Conservation (phyloP, 2,113 vertebrate species). For the Prietella phreatophila region DNA sequence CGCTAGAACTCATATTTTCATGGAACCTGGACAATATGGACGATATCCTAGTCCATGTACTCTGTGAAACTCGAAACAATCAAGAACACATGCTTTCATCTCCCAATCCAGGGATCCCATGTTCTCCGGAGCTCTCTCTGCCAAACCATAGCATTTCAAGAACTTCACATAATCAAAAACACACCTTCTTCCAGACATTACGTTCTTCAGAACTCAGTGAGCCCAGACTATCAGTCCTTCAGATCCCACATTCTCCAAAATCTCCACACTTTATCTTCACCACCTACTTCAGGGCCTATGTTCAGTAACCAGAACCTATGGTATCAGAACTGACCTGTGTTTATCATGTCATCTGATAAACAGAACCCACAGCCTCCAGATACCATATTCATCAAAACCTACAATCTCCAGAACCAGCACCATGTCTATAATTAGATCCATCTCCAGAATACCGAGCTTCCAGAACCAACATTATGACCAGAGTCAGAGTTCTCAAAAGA, state of each 20-base stretch:
- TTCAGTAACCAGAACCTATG: not conserved
- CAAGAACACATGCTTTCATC: not conserved
- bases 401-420: not conserved
- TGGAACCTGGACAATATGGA: not conserved
- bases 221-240: not conserved
- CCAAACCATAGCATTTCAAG: not conserved
- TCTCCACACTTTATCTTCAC: not conserved
- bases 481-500: not conserved
- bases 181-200: constrained; percentile 1
- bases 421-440: not conserved
- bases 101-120: not conserved
- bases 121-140: constrained; percentile 1
- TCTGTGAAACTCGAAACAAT: not conserved
- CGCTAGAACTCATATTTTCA: not conserved
- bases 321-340: not conserved
- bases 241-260: not conserved
- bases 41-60: not conserved
- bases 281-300: not conserved
- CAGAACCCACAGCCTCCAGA: not conserved
- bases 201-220: not conserved
- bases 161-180: not conserved
- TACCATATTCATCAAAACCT: not conserved
- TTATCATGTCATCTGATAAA: not conserved
- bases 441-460: not conserved
- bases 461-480: not conserved